phyloP scores from a whole-genome alignment of 2,888 invertebrate genomes.

The Steinernema hermaphroditum region DNA sequence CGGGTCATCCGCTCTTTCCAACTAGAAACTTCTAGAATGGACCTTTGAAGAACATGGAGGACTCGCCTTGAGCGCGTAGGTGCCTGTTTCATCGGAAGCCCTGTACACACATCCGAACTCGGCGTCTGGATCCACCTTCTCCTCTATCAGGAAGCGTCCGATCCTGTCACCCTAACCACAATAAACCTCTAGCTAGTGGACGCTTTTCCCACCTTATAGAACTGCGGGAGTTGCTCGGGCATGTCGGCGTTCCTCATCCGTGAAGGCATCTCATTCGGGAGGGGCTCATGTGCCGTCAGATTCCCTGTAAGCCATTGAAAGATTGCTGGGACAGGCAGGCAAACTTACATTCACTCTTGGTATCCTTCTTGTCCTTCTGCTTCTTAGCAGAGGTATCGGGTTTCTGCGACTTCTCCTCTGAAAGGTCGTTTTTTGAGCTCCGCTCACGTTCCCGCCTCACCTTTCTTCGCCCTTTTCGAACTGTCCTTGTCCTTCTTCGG shows the following conservation, averaged over 20 bases:
- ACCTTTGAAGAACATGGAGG: no score
- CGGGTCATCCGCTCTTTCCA: slow-evolving; percentile 43
- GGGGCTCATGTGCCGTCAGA: background rate
- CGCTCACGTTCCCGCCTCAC: background rate
- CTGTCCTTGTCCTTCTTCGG: background rate
- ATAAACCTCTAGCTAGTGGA: background rate
- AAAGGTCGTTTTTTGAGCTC: background rate
- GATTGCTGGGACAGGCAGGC: background rate
- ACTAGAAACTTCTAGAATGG: slow-evolving; percentile 30
- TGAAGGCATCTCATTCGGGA: slow-evolving; percentile 22
- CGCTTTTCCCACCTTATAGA: background rate
- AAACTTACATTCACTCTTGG: background rate
- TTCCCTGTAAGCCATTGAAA: background rate
- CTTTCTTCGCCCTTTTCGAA: background rate
- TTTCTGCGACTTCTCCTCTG: background rate
- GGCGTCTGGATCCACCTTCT: slow-evolving; percentile 1
- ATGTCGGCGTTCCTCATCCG: slow-evolving; percentile 16
- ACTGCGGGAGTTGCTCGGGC: slow-evolving; percentile 18
- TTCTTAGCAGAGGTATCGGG: background rate
- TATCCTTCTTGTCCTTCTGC: background rate
- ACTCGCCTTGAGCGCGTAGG: slow-evolving; percentile 7
- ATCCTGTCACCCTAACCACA: slow-evolving; percentile 1
- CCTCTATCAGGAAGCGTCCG: slow-evolving; percentile 6
- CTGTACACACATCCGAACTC: slow-evolving; percentile 18
- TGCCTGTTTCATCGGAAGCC: slow-evolving; percentile 15